These are phyloP conservation scores for Steinernema hermaphroditum DNA, from an alignment of 2,888 invertebrate genomes.

Conservation along the genomic window DNA sequence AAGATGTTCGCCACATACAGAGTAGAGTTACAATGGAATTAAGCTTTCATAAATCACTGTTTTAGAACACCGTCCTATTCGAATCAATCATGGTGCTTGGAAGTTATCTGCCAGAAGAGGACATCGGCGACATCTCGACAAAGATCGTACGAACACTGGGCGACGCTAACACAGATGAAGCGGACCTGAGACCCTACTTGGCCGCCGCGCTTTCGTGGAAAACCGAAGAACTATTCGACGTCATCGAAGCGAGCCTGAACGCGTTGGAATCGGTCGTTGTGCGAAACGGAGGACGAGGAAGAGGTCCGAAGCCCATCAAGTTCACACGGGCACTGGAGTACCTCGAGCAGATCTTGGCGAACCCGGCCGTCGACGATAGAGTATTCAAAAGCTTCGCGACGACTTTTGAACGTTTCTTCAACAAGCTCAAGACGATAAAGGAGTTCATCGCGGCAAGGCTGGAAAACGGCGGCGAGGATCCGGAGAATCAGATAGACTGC, in stretches of 20 bases:
- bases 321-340: neutral
- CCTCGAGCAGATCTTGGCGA: neutral
- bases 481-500: neutral
- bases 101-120: neutral
- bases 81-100: constrained; percentile 9
- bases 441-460: neutral
- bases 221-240: neutral
- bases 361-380: neutral
- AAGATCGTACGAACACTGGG: neutral
- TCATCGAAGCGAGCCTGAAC: neutral
- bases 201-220: neutral
- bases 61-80: neutral
- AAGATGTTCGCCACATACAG: constrained; percentile 4
- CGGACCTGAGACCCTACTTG: neutral
- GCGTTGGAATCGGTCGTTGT: neutral
- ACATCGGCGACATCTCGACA: neutral
- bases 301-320: neutral
- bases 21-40: too few relatives aligned
- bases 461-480: neutral
- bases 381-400: neutral
- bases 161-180: neutral
- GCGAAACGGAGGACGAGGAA: neutral
- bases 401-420: neutral
- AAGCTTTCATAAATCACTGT: too few relatives aligned
- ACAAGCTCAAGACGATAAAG: neutral